Evolutionary conservation across 2,797 vertebrate species (phyloP).

Genomic region (Heliangelus exortis): DNA sequence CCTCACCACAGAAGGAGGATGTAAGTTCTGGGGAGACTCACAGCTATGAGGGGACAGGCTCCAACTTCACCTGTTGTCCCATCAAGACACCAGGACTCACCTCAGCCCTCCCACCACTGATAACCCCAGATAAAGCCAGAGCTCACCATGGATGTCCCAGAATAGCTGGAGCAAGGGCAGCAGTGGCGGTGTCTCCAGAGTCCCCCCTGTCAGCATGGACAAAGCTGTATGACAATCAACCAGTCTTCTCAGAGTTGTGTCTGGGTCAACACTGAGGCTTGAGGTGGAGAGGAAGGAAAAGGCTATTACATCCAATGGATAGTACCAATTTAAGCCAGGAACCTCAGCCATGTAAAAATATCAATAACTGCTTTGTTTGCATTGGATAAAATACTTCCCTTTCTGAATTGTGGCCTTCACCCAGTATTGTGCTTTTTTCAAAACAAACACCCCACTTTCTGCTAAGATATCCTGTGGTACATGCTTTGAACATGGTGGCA

Average conservation of each 20-base stretch:
- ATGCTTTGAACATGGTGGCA: slow-evolving; percentile 1
- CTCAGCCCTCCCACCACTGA: not conserved
- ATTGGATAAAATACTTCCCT: slow-evolving; percentile 28
- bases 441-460: slow-evolving; percentile 51
- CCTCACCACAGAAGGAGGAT: not conserved
- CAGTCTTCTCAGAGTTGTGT: not conserved
- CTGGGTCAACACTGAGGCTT: not conserved
- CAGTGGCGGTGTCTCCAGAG: not conserved
- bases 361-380: slow-evolving; percentile 59
- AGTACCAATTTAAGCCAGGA: slow-evolving; percentile 27
- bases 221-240: not conserved
- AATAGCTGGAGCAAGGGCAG: not conserved
- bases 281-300: slow-evolving; percentile 10
- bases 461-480: slow-evolving; percentile 38
- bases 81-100: not conserved
- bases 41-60: not conserved
- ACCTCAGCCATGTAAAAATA: slow-evolving; percentile 25
- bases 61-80: not conserved
- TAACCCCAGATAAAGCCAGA: not conserved
- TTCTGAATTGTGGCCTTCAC: slow-evolving; percentile 46
- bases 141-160: not conserved
- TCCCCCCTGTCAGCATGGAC: not conserved
- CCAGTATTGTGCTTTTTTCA: slow-evolving; percentile 39
- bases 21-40: not conserved
- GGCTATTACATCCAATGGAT: not conserved